These are phyloP conservation scores for Sphaeridia pumilis DNA, from an alignment of 2,888 invertebrate genomes.

Conservation along the genomic window DNA sequence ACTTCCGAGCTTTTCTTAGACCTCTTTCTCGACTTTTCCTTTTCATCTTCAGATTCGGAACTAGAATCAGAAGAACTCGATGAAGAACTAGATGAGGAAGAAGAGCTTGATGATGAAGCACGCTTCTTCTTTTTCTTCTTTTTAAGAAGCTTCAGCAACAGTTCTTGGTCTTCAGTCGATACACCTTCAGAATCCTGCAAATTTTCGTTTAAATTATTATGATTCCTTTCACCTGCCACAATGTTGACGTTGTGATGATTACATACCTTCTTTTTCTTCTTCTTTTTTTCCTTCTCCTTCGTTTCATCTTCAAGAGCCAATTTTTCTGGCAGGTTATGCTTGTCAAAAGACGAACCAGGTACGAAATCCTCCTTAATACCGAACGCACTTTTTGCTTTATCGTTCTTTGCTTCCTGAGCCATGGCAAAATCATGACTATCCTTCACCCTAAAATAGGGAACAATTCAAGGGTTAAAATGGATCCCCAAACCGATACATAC, in stretches of 20 bases:
- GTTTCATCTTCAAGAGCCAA: slow-evolving; percentile 9
- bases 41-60: slow-evolving; percentile 3
- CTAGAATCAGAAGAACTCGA: neutral
- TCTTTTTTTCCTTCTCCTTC: slow-evolving; percentile 2
- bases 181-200: neutral
- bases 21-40: neutral
- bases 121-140: slow-evolving; percentile 6
- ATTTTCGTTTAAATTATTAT: neutral
- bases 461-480: slow-evolving; percentile 4
- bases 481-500: neutral
- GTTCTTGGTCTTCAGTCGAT: neutral
- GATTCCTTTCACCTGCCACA: too few relatives aligned
- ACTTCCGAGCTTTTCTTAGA: neutral
- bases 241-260: neutral
- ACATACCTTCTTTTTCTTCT: neutral
- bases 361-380: slow-evolving; percentile 88
- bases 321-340: slow-evolving; percentile 13
- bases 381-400: slow-evolving; percentile 81
- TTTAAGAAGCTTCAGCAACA: neutral
- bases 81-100: neutral
- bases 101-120: neutral
- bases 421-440: slow-evolving; percentile 94
- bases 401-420: slow-evolving; percentile 92
- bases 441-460: slow-evolving; percentile 56
- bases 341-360: slow-evolving; percentile 51